A percentile compares a stretch with the other conserved stretches of the same genome.
Conservation (phyloP, 2,113 vertebrate species). For the Percopsis transmontana region DNA sequence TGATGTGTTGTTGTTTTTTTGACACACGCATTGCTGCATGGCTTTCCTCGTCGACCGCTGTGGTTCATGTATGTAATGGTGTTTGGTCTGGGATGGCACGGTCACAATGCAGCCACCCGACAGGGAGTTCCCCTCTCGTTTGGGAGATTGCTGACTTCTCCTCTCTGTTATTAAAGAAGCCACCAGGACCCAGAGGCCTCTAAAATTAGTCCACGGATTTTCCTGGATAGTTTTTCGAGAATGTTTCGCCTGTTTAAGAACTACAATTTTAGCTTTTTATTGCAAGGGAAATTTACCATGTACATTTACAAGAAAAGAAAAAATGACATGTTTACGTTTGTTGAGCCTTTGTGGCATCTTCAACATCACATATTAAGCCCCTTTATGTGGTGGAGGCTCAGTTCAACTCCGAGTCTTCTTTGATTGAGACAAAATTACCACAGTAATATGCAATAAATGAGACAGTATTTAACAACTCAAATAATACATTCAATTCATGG, state of each 20-base stretch:
- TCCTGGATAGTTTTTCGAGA: conserved; percentile 16
- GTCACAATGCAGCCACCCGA: conserved; percentile 18
- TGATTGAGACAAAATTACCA: no score
- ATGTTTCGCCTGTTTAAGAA: no score
- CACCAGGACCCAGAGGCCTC: conserved; percentile 26
- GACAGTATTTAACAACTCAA: no score
- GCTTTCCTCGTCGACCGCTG: conserved; percentile 4
- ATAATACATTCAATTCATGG: no score
- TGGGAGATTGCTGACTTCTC: conserved; percentile 35
- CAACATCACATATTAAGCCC: no score
- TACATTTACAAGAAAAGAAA: no score
- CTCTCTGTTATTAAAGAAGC: conserved; percentile 46
- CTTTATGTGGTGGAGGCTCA: no score
- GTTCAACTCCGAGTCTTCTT: no score
- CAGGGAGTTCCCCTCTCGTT: conserved; percentile 61
- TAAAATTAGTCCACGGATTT: conserved; percentile 23
- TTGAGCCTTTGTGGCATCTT: no score
- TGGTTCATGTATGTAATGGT: conserved; percentile 5
- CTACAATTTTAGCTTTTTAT: no score
- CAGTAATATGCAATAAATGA: no score
- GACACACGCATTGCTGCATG: conserved; percentile 6
- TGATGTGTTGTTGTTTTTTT: conserved; percentile 22
- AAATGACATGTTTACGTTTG: neutral
- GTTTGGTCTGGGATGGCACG: conserved; percentile 33
- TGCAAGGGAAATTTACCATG: no score